Evolutionary conservation across 1,140 invertebrate genomes (phyloP), one percentile per base, ranked within the genome.

Genomic region (Caenorhabditis inopinata): DNA sequence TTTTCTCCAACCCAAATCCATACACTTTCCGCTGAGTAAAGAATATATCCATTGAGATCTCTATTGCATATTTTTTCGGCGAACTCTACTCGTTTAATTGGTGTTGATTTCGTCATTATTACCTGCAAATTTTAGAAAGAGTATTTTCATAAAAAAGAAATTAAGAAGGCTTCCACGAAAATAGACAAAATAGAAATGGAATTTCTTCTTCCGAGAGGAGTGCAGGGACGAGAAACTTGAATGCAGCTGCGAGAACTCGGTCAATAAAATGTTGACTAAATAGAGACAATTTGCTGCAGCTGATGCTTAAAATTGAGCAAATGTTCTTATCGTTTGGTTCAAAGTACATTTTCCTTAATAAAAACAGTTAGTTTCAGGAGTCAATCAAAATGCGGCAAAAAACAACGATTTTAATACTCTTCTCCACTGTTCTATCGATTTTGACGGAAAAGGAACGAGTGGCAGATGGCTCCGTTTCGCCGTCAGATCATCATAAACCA

Each of bases 1-100:
- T 32, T 68, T 16, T 68, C 58, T 16, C 58, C 58, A 21, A 68
- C 58, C 58, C 58, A 68, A 38, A 68, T 68, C 58, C 58, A 68
- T 6, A 32, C 58, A 68, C 58, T 68, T 21, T 68, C 58, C 7
- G 11, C 38, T 16, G 58, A 68, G 21, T 68, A 68, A 11, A 68
- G 27, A 21, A 68, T 18, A 21, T 68, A 68, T 21, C 58, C 58
- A 9, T 16, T 29, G 11, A 68, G 58, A 68, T 68, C 58, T 42
- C 58, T 29, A 38, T 68, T 68, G 32, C 58, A 68, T 16, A 68
- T 68, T 9, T 68, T 68, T 21, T 68, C 58, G 9, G 29, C 29
- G 12, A 68, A 68, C n/a, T 68, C 58, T 3, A 68, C 11, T 38
- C 58, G 29, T 68, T 68, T 29, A 38, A 68, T 68, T 68, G 58